Percentiles rank a stretch among this genome's conserved stretches.
Evolutionary conservation across 2,797 vertebrate genomes (phyloP).

Genomic region (Falco cherrug): DNA sequence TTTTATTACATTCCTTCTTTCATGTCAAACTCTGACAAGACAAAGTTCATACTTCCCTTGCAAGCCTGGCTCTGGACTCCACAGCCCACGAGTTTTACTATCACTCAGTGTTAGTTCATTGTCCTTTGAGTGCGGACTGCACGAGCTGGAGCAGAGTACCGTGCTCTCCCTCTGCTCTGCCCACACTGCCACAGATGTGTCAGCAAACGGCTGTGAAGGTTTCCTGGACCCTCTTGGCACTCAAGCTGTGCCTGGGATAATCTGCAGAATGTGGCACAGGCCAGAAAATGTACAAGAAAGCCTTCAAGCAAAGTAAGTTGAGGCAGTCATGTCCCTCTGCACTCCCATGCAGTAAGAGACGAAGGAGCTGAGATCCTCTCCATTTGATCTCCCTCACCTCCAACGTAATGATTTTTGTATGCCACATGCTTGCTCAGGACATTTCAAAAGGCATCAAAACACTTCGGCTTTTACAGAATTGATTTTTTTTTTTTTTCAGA

Average conservation of each 20-base stretch:
- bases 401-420: not conserved
- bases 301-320: not conserved
- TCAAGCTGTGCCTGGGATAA: not conserved
- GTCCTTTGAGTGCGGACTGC: fast-evolving
- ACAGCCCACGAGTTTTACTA: not conserved
- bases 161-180: not conserved
- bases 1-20: conserved; percentile 12
- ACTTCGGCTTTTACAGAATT: not conserved
- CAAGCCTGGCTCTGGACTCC: not conserved
- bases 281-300: not conserved
- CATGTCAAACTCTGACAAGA: not conserved
- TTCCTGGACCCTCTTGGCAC: not conserved
- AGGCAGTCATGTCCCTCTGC: not conserved
- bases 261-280: not conserved
- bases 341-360: not conserved
- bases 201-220: not conserved
- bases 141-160: not conserved
- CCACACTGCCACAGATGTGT: fast-evolving
- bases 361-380: not conserved
- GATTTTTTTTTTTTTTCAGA: not conserved
- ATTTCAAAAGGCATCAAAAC: not conserved
- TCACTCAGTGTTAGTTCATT: not conserved
- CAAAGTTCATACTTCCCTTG: not conserved
- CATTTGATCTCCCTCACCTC: not conserved
- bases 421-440: fast-evolving